A percentile compares a stretch with the other conserved stretches of the same genome.
These are phyloP conservation scores for Trogon surrucura DNA, from an alignment of 2,113 vertebrate genomes.

Conservation along the genomic window DNA sequence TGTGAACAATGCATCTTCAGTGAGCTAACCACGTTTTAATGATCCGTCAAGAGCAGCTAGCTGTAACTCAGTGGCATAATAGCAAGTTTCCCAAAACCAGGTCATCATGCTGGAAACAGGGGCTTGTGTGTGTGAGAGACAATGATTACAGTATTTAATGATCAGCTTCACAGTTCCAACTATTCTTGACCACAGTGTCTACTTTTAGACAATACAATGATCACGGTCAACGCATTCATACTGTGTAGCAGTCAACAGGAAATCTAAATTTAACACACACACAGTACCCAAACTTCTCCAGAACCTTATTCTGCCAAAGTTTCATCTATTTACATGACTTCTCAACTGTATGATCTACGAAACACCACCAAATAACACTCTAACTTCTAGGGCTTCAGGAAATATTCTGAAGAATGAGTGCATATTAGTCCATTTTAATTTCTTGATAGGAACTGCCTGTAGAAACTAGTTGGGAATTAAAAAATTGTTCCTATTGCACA, in stretches of 20 bases:
- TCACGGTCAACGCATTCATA: background rate
- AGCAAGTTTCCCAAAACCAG: conserved; percentile 52
- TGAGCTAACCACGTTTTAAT: conserved; percentile 70
- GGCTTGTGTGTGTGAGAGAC: conserved; percentile 36
- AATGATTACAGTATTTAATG: conserved; percentile 47
- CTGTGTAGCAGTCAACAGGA: background rate
- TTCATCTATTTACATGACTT: background rate
- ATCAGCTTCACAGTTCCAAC: background rate
- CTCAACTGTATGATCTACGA: rapidly evolving
- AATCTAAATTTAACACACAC: background rate
- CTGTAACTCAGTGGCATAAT: conserved; percentile 42
- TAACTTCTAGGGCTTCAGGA: background rate
- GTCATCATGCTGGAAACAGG: conserved; percentile 53
- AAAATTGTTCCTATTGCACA: background rate
- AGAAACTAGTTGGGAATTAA: background rate
- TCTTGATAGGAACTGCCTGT: background rate
- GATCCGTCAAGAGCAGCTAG: conserved; percentile 52
- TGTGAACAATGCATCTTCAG: conserved; percentile 63
- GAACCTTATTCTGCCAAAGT: background rate
- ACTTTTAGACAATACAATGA: conserved; percentile 24
- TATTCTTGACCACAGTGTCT: background rate
- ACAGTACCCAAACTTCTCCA: background rate
- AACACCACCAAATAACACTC: background rate
- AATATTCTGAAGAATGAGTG: background rate
- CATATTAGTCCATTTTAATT: background rate